Base-by-base conservation (phyloP, 2,797 vertebrate species). In the Acanthurus lineatus region DNA sequence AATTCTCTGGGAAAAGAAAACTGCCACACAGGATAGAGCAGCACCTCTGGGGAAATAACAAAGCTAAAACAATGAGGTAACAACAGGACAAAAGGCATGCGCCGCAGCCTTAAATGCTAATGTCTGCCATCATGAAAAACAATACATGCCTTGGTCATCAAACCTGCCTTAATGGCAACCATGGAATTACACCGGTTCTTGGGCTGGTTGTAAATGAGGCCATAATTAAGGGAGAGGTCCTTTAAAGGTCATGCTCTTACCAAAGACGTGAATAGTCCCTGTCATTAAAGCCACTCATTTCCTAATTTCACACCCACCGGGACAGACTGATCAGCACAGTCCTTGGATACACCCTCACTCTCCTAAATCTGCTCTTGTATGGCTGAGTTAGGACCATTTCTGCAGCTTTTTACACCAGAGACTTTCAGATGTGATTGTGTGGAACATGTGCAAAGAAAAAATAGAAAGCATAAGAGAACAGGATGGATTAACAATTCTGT, bases 211-310 rank as follows among this genome's bases (percentile, higher is more conserved):
- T 90, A 79, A 89, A 88, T 65, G 38, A 88, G 81, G 71, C 57
- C 17, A 44, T 90, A 83, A 89, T 88, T 77, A 64, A 65, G 71
- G 69, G 75, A 79, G 68, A 73, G 84, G 82, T 87, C 76, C 68
- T 77, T 20, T 69, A 87, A 85, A 87, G 84, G 80, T 82, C 81
- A 86, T 1, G 48, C 32, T 74, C 17, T 84, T 38, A 73, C 59
- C 15, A 60, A 74, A 84, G 77, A 79, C 64, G 75, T 77, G 32
- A 76, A 64, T 3, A 68, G 63, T 51, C 42, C 65, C 69, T 91
- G 76, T 89, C 78, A 87, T 91, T 91, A 91, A 82, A 83, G 57
- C 57, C 2, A 15, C 76, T 81, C 65, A 77, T 89, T 91, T 83
- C 78, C 75, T 25, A 62, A 62, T 88, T 83, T 81, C 69, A 81